phyloP scores from a whole-genome alignment of 2,113 vertebrate genomes.

The Pedionomus torquatus region DNA sequence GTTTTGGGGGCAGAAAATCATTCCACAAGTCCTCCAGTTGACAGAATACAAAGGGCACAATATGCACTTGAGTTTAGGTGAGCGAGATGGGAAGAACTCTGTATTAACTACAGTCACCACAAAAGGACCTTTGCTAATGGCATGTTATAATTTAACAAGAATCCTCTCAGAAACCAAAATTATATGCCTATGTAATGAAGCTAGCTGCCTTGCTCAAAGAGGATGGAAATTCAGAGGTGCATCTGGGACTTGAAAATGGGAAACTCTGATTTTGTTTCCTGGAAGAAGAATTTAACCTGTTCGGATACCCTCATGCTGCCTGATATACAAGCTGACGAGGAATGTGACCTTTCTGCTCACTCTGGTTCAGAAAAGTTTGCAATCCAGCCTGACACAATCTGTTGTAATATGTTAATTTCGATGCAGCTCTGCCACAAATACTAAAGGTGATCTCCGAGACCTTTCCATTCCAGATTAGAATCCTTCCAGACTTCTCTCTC shows the following conservation, averaged over 20 bases:
- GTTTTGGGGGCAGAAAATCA: not conserved
- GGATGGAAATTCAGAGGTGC: slow-evolving; percentile 8
- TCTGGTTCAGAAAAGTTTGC: slow-evolving; percentile 53
- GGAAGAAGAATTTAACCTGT: slow-evolving; percentile 45
- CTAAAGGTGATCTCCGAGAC: slow-evolving; percentile 59
- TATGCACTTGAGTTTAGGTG: not conserved
- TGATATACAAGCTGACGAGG: slow-evolving; percentile 42
- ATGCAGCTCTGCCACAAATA: slow-evolving; percentile 60
- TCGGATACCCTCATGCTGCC: not conserved
- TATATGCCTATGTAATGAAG: not conserved
- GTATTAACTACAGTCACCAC: not conserved
- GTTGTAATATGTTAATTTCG: slow-evolving; percentile 75
- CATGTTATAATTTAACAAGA: slow-evolving; percentile 11
- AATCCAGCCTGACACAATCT: slow-evolving; percentile 64
- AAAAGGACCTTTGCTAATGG: slow-evolving; percentile 37
- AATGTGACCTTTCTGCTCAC: slow-evolving; percentile 70
- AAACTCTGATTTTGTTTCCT: slow-evolving; percentile 32
- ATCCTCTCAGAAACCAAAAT: slow-evolving; percentile 4
- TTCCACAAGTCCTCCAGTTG: not conserved
- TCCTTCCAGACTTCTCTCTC: slow-evolving; percentile 34
- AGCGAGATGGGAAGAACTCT: not conserved
- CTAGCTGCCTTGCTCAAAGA: not conserved
- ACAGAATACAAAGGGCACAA: not conserved
- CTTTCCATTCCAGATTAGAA: slow-evolving; percentile 50
- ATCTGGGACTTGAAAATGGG: not conserved